These are phyloP conservation scores for Phlogophora meticulosa DNA, from an alignment of 2,888 invertebrate species.

Conservation along the genomic window DNA sequence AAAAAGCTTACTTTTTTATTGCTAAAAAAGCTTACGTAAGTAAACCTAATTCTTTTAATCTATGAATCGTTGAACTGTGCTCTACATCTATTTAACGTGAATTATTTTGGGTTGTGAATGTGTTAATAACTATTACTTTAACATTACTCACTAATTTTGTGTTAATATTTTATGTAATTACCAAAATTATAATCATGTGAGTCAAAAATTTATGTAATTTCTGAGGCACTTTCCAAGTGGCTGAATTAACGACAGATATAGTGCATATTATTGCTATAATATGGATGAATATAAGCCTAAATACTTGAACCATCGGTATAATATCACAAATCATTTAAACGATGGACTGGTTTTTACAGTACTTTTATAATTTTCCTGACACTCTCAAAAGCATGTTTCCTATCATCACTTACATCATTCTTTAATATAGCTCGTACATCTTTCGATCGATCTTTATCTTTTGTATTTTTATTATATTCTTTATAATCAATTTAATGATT, in stretches of 20 bases:
- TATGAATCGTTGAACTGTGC: slow-evolving; percentile 85
- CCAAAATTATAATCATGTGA: slow-evolving; percentile 70
- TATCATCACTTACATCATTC: slow-evolving; percentile 61
- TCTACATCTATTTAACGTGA: slow-evolving; percentile 80
- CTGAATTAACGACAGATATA: slow-evolving; percentile 76
- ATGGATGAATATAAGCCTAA: slow-evolving; percentile 81
- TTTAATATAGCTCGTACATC: slow-evolving; percentile 30
- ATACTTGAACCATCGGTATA: slow-evolving; percentile 81
- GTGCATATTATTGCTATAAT: slow-evolving; percentile 82
- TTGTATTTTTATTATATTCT: slow-evolving; percentile 26
- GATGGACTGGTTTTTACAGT: slow-evolving; percentile 83
- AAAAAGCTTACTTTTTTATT: slow-evolving; percentile 84
- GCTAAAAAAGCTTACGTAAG: slow-evolving; percentile 88
- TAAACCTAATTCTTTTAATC: slow-evolving; percentile 72
- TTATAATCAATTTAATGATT: slow-evolving; percentile 30
- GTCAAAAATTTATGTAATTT: slow-evolving; percentile 76
- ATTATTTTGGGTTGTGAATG: slow-evolving; percentile 73
- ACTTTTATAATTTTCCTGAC: slow-evolving; percentile 55
- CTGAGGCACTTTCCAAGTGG: slow-evolving; percentile 88
- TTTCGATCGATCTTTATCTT: slow-evolving; percentile 30
- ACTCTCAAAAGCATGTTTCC: slow-evolving; percentile 37
- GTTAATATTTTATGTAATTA: slow-evolving; percentile 66
- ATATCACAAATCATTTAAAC: slow-evolving; percentile 88
- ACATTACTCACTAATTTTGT: slow-evolving; percentile 72
- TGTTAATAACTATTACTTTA: slow-evolving; percentile 69